These are phyloP conservation scores for Phalacrocorax brasilianus DNA, from an alignment of 2,113 vertebrate genomes.

Conservation along the genomic window DNA sequence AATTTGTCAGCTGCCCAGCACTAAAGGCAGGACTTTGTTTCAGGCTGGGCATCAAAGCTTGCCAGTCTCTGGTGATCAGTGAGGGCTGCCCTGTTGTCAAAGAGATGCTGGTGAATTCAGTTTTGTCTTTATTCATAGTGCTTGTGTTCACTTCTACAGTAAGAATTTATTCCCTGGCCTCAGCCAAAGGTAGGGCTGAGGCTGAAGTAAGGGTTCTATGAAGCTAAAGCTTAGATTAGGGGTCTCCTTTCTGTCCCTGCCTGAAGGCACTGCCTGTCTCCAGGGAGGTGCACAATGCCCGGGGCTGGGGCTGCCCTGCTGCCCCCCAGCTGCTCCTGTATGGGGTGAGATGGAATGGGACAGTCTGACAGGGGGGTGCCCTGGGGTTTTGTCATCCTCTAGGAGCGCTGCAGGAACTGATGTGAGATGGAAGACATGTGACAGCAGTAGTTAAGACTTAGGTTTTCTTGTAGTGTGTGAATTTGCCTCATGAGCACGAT, in stretches of 20 bases:
- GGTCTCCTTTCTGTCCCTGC: not conserved
- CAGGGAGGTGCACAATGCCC: not conserved
- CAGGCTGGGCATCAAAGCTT: not conserved
- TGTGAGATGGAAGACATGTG: not conserved
- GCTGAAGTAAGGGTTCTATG: not conserved
- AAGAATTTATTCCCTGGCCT: not conserved
- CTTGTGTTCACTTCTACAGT: not conserved
- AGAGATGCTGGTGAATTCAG: not conserved
- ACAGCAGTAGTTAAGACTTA: not conserved
- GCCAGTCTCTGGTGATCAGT: not conserved
- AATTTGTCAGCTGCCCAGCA: not conserved
- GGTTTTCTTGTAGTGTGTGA: not conserved
- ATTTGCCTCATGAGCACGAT: fast-evolving
- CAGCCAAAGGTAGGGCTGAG: not conserved
- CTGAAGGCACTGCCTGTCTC: not conserved
- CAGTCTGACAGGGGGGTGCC: not conserved
- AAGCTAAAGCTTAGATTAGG: not conserved
- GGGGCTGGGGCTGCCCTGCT: not conserved
- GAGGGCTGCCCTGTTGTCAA: not conserved
- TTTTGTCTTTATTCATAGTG: not conserved
- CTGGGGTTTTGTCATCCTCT: not conserved
- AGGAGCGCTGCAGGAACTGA: fast-evolving
- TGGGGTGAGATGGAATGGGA: not conserved
- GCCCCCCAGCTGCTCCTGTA: not conserved
- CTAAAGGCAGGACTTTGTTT: not conserved